Percentiles rank a stretch among this genome's conserved stretches.
Evolutionary conservation across 2,797 vertebrate species (phyloP).

Genomic region (Syngnathus rostellatus): DNA sequence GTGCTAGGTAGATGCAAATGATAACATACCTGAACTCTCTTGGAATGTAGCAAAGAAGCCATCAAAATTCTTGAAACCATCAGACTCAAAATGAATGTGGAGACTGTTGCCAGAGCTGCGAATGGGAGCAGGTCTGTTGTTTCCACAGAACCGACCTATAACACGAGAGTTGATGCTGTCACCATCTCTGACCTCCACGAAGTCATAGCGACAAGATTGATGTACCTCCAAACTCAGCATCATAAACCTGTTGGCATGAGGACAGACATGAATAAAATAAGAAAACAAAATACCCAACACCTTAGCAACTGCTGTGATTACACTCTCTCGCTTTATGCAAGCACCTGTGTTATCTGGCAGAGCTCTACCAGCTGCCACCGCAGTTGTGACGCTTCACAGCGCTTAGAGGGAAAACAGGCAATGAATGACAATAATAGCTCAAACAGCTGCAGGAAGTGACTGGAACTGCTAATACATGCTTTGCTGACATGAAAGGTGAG

Average conservation of each 20-base stretch:
- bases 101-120: conserved; percentile 80
- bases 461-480: conserved; percentile 9
- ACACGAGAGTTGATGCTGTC: conserved; percentile 78
- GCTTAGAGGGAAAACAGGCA: conserved; percentile 13
- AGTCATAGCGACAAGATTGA: conserved; percentile 89
- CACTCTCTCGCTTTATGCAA: not conserved
- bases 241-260: conserved; percentile 72
- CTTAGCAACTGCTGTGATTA: not conserved
- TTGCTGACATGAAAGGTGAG: conserved; percentile 11
- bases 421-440: conserved; percentile 16
- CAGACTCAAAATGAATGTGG: conserved; percentile 89
- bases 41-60: conserved; percentile 92
- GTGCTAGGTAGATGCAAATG: not conserved
- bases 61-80: conserved; percentile 96
- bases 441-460: conserved; percentile 14
- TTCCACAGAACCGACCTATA: conserved; percentile 90
- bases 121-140: conserved; percentile 77
- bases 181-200: conserved; percentile 86
- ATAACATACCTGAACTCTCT: conserved; percentile 82
- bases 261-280: not conserved
- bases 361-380: conserved; percentile 16
- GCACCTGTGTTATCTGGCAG: conserved; percentile 29
- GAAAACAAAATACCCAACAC: not conserved
- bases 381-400: conserved; percentile 12
- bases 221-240: conserved; percentile 89